A percentile compares a stretch with the other conserved stretches of the same genome.
These are phyloP conservation scores for Tiliqua scincoides DNA, from an alignment of 2,113 vertebrate genomes.

Conservation along the genomic window DNA sequence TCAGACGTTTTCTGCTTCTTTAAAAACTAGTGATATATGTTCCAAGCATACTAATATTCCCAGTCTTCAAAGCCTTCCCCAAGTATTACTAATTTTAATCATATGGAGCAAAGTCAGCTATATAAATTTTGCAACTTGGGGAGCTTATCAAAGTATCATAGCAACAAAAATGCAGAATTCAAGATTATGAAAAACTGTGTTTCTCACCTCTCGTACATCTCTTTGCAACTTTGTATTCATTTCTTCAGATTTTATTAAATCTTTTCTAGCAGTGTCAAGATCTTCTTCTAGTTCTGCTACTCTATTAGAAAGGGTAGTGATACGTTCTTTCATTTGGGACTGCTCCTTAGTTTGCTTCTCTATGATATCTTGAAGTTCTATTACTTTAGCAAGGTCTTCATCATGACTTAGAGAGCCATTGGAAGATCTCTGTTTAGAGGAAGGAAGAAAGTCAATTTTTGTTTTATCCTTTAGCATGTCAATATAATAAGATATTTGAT, in stretches of 20 bases:
- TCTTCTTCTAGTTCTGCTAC: slow-evolving; percentile 94
- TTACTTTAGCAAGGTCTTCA: slow-evolving; percentile 85
- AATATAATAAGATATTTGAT: neutral
- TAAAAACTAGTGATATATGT: neutral
- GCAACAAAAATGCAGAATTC: neutral
- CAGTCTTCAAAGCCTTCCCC: neutral
- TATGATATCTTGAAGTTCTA: slow-evolving; percentile 92
- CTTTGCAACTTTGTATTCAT: slow-evolving; percentile 91
- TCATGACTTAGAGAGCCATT: slow-evolving; percentile 87
- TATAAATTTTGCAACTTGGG: neutral
- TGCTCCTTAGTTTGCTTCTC: slow-evolving; percentile 90
- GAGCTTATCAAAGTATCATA: neutral
- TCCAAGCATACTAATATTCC: neutral
- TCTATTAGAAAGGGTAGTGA: slow-evolving; percentile 84
- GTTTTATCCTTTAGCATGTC: neutral
- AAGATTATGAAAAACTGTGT: neutral
- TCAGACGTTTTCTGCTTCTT: neutral
- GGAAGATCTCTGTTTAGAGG: slow-evolving; percentile 82
- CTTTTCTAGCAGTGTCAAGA: slow-evolving; percentile 94
- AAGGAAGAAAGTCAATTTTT: neutral
- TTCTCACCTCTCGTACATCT: slow-evolving; percentile 91
- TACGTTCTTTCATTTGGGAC: slow-evolving; percentile 93
- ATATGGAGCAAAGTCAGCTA: neutral
- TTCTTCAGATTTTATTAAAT: slow-evolving; percentile 95
- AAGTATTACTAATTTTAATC: neutral